Evolutionary conservation across 2,113 vertebrate species (phyloP), one percentile per base, ranked within the genome.

Genomic region (Gymnogyps californianus): DNA sequence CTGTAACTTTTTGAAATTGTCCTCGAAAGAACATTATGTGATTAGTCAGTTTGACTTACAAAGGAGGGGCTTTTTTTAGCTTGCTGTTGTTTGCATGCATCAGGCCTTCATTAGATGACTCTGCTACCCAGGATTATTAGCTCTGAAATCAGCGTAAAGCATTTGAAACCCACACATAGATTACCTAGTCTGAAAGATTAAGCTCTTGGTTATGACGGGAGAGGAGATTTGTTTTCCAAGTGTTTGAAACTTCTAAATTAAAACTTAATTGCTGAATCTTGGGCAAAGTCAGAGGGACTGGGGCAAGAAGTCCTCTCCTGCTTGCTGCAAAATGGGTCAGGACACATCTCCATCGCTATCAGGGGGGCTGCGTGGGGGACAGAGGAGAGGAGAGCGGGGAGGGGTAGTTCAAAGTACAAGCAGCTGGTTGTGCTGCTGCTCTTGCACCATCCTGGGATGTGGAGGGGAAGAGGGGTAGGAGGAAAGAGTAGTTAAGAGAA

Each of bases 1-100:
- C 76, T 87, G 72, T 61, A 93, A 94, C 74, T 91, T 95, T 92
- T 40, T 91, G 32, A 58, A 95, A 94, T 74, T 87, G 70, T 89
- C 83, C 77, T 95, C 40, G 1, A 55, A 94, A 91, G 80, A 91
- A 85, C 87, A 42, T 52, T 32, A 52, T 58, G 76, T 84, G 86
- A 91, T 93, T 76, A 92, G 57, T 71, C 47, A 36, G 38, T 89
- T 81, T 58, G 72, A 78, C 34, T 93, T 87, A 64, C 15, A 46
- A 84, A 66, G 59, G 59, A 85, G 69, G 44, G 65, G 18, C 49
- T 78, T 85, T 92, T 93, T 93, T 90, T 90, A 88, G 58, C 29
- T 89, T 66, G 47, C 76, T 83, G 85, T 77, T 95, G 80, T 96
- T 94, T 89, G 52, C 47, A 15, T 58, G 61, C 47, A 82, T 54